Base-by-base conservation (phyloP, 1,140 invertebrate genomes). In the Lasioglossum albipes region DNA sequence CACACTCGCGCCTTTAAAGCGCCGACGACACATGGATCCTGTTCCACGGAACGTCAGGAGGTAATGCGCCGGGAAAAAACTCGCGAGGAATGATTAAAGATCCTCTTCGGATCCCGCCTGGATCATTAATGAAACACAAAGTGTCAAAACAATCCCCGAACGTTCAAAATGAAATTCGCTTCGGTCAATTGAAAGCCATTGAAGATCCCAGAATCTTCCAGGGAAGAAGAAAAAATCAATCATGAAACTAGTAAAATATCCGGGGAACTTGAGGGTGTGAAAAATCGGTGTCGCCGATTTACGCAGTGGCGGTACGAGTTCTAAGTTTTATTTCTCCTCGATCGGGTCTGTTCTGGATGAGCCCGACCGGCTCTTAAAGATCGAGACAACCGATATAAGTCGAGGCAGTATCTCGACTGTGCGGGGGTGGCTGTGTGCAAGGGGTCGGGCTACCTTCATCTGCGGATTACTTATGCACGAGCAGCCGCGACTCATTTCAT, bases 391-490 rank as follows among this genome's bases (percentile, higher is more conserved):
- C 84, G 75, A 87, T 85, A 88, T 82, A 84, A 75, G 75, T 78
- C 72, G 76, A 49, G 67, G 81, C 71, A 73, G 74, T 86, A 84
- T 74, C 67, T 86, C 79, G 78, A 61, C 61, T 36, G 73, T 61
- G 73, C 13, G 64, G 57, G 72, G 65, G 36, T 71, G 61, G 54
- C 45, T 74, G 79, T 68, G 75, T 79, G 79, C 81, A 75, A 72
- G 75, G 83, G 70, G 68, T 57, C 22, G 81, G 78, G 72, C 79
- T 87, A 87, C 77, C 81, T 85, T 89, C 86, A 84, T 89, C 90
- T 87, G 77, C 85, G 82, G 88, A 91, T 91, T 91, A 91, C 90
- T 91, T 91, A 91, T 91, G 90, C 90, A 90, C 87, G 88, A 91
- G 89, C 87, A 84, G 89, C 84, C 87, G 87, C 84, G 89, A 89